Evolutionary conservation across 2,888 invertebrate species (phyloP), one percentile per base, ranked within the genome.

Genomic region (Loripinus fragilis): DNA sequence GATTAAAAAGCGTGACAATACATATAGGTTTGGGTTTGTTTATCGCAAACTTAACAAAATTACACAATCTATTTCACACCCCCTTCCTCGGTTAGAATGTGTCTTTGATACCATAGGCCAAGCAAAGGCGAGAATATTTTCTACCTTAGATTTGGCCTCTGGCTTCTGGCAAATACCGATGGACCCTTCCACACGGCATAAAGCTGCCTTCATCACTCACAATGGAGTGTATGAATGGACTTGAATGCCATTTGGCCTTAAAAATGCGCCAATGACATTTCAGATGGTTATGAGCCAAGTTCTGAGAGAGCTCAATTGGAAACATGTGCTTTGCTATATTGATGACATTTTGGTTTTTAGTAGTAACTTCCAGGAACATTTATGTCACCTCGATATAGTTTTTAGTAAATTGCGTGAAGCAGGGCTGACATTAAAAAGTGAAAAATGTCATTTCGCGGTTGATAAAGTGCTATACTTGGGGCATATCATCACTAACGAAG

Each of bases 321-420:
- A 86, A 73, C 71, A 74, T 71, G 74, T 86, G 3, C 64, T 85
- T n/a, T n/a, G 85, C 15, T 83, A 85, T 50, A 78, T 86, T n/a
- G 85, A 87, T 73, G 84, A 86, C 70, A 75, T 86, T n/a, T 35
- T 81, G 15, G 80, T 83, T 12, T 87, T 79, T 38, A 81, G 76
- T 28, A 73, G 55, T 48, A 78, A 77, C 25, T 85, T 86, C 80
- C 69, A 83, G 15, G 78, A 85, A 52, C 86, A 86, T 41, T 35
- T 85, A n/a, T 25, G 67, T 7, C 81, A 80, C 76, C 72, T 86
- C 45, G 50, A 71, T 17, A 70, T 74, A 38, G 81, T 81, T 8
- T 75, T 81, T 38, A 12, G 38, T 15, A 78, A 76, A 45, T 23
- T 81, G n/a, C 48, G 76, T 30, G 75, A 78, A 28, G 78, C 81